phyloP scores from a whole-genome alignment of 2,888 invertebrate species.

The Danaus chrysippus region DNA sequence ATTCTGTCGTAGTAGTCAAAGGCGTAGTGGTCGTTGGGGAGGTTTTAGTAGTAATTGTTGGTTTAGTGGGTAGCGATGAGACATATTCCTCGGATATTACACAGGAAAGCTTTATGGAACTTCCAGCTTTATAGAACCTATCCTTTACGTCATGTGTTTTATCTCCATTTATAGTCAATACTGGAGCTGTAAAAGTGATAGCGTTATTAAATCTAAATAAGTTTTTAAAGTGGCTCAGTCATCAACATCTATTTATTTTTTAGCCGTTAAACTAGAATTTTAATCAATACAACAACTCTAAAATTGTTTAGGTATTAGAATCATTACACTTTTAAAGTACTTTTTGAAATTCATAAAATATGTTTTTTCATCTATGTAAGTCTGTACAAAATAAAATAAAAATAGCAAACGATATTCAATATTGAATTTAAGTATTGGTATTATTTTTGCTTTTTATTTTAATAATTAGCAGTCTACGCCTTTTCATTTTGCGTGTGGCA shows the following conservation, averaged over 20 bases:
- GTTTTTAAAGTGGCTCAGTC: constrained; percentile 1
- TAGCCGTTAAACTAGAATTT: constrained; percentile 6
- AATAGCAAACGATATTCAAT: constrained; percentile 1
- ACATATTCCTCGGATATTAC: constrained; percentile 70
- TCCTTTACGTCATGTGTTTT: constrained; percentile 84
- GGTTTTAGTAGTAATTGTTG: constrained; percentile 49
- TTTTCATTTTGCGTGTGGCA: constrained; percentile 24
- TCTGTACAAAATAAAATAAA: not conserved
- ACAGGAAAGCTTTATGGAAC: constrained; percentile 84
- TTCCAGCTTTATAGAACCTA: constrained; percentile 86
- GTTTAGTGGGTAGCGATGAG: constrained; percentile 51
- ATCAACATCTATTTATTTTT: constrained; percentile 15
- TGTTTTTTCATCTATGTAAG: too few relatives aligned
- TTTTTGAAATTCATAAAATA: too few relatives aligned
- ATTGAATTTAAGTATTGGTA: constrained; percentile 2
- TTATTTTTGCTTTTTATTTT: not conserved
- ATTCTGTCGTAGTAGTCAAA: constrained; percentile 61
- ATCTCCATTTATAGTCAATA: constrained; percentile 84
- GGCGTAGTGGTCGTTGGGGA: constrained; percentile 51
- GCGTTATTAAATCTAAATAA: constrained; percentile 19
- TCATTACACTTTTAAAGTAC: too few relatives aligned
- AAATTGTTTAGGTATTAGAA: too few relatives aligned
- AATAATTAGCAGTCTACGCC: constrained; percentile 22
- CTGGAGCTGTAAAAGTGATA: constrained; percentile 79
- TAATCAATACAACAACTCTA: constrained; percentile 3